These are phyloP conservation scores for Parapsyche elsis DNA, from an alignment of 1,140 invertebrate species.

Conservation along the genomic window DNA sequence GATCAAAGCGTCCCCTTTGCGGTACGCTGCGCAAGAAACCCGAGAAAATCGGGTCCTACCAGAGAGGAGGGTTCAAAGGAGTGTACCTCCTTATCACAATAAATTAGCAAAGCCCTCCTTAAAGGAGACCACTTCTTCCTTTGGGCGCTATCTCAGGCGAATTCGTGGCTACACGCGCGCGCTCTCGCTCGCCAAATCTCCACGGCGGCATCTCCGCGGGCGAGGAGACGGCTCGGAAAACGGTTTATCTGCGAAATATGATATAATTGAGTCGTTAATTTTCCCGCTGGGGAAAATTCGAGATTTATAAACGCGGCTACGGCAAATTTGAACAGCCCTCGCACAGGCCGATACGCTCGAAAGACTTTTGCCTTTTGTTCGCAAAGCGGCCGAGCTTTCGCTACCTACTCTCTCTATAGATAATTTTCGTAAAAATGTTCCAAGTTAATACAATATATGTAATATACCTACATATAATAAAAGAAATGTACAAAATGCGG, in stretches of 20 bases:
- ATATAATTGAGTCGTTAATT: conserved; percentile 25
- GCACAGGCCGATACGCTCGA: not conserved
- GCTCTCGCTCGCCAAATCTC: too few species aligned
- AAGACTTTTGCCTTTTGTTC: not conserved
- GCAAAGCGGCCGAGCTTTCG: too few species aligned
- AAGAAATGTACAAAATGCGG: too few species aligned
- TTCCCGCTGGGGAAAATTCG: not conserved
- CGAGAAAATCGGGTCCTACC: not conserved
- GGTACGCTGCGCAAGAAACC: too few species aligned
- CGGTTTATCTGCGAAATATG: not conserved
- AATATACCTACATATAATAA: too few species aligned
- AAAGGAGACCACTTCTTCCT: not conserved
- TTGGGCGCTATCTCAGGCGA: too few species aligned
- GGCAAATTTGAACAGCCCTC: not conserved
- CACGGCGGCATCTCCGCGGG: too few species aligned
- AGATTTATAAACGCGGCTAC: not conserved
- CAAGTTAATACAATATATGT: too few species aligned
- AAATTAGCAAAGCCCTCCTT: conserved; percentile 15
- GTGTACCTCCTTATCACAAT: conserved; percentile 7
- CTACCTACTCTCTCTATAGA: too few species aligned
- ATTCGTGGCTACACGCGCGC: too few species aligned
- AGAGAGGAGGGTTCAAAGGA: not conserved
- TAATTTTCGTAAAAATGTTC: too few species aligned
- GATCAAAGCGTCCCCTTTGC: conserved; percentile 1
- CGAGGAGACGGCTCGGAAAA: not conserved